These are phyloP conservation scores for Neotoxoptera formosana DNA, from an alignment of 1,140 invertebrate genomes.

Conservation along the genomic window DNA sequence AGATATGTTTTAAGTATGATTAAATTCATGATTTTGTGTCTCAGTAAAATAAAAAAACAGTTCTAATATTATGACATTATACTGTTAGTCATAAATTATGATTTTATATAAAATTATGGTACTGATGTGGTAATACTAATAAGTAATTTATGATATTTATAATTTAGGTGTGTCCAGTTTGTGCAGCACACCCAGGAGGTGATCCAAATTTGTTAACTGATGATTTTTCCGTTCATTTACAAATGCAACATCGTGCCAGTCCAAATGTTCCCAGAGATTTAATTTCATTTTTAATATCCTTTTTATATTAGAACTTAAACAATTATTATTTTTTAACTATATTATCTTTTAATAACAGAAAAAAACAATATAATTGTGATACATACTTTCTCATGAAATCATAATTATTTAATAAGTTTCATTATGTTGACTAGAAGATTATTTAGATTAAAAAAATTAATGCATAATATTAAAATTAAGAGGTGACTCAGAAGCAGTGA, in stretches of 20 bases:
- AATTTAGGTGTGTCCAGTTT: conserved; percentile 89
- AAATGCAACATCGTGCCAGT: conserved; percentile 82
- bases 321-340: background rate
- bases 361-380: background rate
- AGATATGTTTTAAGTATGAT: background rate
- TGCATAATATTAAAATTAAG: background rate
- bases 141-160: conserved; percentile 57
- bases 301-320: background rate
- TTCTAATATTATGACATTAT: background rate
- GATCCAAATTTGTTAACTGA: conserved; percentile 98
- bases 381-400: background rate
- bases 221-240: conserved; percentile 96
- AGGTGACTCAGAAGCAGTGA: background rate
- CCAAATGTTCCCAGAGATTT: conserved; percentile 80
- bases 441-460: no score
- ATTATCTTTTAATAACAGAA: background rate
- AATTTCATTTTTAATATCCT: conserved; percentile 76
- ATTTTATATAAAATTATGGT: background rate
- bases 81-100: background rate
- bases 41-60: no score
- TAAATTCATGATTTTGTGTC: no score
- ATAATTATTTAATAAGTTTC: background rate
- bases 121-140: background rate
- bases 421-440: background rate
- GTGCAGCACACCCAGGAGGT: conserved; percentile 92